phyloP scores from a whole-genome alignment of 35 echinoderm and acorn worm species.

The Anneissia japonica region DNA sequence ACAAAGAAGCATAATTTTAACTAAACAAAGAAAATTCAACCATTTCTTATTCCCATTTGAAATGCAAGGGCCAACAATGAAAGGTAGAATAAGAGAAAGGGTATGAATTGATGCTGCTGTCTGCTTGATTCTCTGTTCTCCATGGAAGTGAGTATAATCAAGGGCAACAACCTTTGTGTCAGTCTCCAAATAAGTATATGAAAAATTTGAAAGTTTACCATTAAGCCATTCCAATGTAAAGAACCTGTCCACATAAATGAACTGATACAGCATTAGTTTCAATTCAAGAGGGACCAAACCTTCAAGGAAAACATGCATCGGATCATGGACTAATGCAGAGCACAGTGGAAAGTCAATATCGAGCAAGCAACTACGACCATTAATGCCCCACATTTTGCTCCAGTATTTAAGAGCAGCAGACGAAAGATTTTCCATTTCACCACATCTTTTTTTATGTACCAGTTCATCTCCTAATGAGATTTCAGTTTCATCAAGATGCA shows the following conservation, averaged over 20 bases:
- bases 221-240: slow-evolving; percentile 65
- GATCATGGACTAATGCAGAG: slow-evolving; percentile 48
- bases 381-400: slow-evolving; percentile 64
- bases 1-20: slow-evolving; percentile 42
- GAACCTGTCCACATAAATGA: slow-evolving; percentile 16
- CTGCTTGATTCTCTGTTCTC: slow-evolving; percentile 32
- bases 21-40: slow-evolving; percentile 38
- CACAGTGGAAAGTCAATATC: slow-evolving; percentile 9
- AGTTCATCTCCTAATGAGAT: slow-evolving; percentile 16
- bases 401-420: slow-evolving; percentile 38
- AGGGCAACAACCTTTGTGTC: slow-evolving; percentile 21
- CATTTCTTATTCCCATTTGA: slow-evolving; percentile 33
- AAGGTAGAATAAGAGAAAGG: slow-evolving; percentile 35
- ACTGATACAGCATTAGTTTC: slow-evolving; percentile 22
- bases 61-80: slow-evolving; percentile 40
- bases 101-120: slow-evolving; percentile 48
- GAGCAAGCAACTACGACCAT: slow-evolving; percentile 35
- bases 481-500: slow-evolving; percentile 13
- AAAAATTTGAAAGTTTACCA: slow-evolving; percentile 15
- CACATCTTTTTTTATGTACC: slow-evolving; percentile 20
- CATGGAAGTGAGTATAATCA: neutral
- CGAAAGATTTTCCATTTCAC: neutral
- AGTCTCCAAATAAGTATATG: slow-evolving; percentile 25
- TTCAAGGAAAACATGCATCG: slow-evolving; percentile 64
- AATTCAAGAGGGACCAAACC: slow-evolving; percentile 58